Conservation (phyloP, 2,797 vertebrate genomes). For the Acanthis flammea region DNA sequence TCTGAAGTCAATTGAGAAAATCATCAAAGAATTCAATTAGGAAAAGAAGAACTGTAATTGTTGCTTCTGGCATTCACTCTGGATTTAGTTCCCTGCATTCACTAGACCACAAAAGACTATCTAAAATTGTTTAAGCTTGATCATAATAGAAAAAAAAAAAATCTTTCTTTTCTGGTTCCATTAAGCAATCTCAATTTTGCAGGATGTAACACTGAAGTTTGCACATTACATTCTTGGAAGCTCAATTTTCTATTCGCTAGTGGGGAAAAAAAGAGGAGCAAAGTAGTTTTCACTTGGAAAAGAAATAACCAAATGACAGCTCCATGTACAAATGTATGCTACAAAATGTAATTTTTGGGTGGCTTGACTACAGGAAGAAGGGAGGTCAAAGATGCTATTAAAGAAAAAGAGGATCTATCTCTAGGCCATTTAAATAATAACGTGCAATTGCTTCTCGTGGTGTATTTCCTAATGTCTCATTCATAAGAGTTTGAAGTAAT, state of each 20-base stretch:
- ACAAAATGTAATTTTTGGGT: not conserved
- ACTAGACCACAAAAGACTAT: not conserved
- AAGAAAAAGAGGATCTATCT: not conserved
- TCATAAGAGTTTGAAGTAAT: not conserved
- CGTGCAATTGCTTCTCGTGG: not conserved
- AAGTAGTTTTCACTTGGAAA: constrained; percentile 10
- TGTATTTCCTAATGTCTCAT: not conserved
- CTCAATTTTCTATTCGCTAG: constrained; percentile 5
- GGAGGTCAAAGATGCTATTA: constrained; percentile 16
- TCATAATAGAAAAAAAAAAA: not conserved
- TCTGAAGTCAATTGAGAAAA: not conserved
- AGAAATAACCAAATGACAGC: constrained; percentile 15
- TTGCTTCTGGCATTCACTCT: not conserved
- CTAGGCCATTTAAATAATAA: constrained; percentile 33
- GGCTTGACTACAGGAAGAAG: not conserved
- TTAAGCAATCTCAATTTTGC: constrained; percentile 37
- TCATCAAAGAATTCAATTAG: constrained; percentile 7
- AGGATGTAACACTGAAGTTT: constrained; percentile 26
- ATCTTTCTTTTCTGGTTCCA: constrained; percentile 31
- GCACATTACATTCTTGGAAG: constrained; percentile 7
- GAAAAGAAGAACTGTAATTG: not conserved
- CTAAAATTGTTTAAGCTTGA: constrained; percentile 10
- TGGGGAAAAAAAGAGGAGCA: not conserved
- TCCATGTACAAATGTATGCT: not conserved
- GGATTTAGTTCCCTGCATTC: not conserved